phyloP scores from a whole-genome alignment of 1,140 invertebrate genomes.

The Calliphora vicina region DNA sequence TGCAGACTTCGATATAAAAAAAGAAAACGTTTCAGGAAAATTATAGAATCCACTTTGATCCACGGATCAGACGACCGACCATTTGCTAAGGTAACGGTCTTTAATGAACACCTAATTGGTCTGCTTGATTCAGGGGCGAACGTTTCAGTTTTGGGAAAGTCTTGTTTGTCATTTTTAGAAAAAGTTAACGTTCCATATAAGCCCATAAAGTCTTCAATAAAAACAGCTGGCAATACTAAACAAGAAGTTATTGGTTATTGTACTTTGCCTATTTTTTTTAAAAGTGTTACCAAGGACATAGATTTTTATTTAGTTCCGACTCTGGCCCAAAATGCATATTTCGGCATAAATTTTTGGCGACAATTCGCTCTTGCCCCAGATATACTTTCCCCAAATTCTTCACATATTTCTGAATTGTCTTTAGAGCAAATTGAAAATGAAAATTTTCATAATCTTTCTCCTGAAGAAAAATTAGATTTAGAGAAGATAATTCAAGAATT shows the following conservation, averaged over 20 bases:
- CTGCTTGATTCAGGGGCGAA: neutral
- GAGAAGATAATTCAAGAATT: neutral
- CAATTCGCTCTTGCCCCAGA: neutral
- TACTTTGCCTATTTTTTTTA: too few species aligned
- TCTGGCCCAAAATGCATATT: too few species aligned
- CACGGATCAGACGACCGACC: neutral
- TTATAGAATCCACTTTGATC: neutral
- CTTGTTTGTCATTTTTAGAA: neutral
- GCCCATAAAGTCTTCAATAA: too few species aligned
- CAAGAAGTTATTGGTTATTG: too few species aligned
- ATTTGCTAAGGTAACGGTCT: conserved; percentile 20
- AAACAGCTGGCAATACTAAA: too few species aligned
- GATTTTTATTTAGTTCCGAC: too few species aligned
- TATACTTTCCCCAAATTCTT: neutral
- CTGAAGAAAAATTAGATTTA: neutral
- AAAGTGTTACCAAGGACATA: too few species aligned
- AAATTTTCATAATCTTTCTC: neutral
- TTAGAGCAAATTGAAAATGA: neutral
- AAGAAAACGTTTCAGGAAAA: neutral
- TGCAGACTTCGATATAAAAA: too few species aligned
- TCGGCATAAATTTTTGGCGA: too few species aligned
- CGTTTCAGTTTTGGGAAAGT: neutral
- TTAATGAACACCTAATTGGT: too few species aligned
- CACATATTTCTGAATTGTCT: neutral
- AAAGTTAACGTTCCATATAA: too few species aligned